Percentiles rank a stretch among this genome's conserved stretches.
phyloP scores from a whole-genome alignment of 2,888 invertebrate genomes.

The Cyaniris semiargus region DNA sequence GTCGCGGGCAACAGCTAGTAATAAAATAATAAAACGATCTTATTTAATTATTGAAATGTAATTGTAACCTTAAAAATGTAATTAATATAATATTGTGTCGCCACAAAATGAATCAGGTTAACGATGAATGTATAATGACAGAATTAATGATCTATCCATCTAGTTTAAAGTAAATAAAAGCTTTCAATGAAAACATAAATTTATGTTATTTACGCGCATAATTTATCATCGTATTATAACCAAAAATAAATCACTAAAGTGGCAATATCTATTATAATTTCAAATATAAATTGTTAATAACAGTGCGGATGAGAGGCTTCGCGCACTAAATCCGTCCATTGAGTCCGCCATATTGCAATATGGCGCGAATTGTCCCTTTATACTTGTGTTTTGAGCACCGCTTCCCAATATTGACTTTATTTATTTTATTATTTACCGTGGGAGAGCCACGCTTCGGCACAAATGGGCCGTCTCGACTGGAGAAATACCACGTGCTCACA shows the following conservation, averaged over 20 bases:
- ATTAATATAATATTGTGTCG: not conserved
- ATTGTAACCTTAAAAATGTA: not conserved
- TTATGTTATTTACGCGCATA: not conserved
- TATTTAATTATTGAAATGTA: not conserved
- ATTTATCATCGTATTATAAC: not conserved
- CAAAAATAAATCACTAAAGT: conserved; percentile 8
- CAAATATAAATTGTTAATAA: conserved; percentile 58
- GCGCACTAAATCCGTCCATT: conserved; percentile 33
- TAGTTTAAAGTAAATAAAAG: not conserved
- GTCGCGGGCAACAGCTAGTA: too few relatives aligned
- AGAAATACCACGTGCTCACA: too few relatives aligned
- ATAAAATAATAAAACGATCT: not conserved
- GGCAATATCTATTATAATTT: conserved; percentile 12
- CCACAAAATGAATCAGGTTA: not conserved
- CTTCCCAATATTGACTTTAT: conserved; percentile 28
- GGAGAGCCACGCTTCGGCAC: too few relatives aligned
- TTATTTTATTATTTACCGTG: too few relatives aligned
- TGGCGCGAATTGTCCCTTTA: conserved; percentile 82
- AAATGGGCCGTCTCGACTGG: too few relatives aligned
- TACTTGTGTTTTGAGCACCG: conserved; percentile 51
- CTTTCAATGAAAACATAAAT: not conserved
- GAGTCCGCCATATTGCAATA: conserved; percentile 40
- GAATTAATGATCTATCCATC: not conserved
- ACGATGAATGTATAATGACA: not conserved
- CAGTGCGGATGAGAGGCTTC: conserved; percentile 34